phyloP scores from a whole-genome alignment of 1,140 invertebrate genomes.

The Euborellia annulipes region DNA sequence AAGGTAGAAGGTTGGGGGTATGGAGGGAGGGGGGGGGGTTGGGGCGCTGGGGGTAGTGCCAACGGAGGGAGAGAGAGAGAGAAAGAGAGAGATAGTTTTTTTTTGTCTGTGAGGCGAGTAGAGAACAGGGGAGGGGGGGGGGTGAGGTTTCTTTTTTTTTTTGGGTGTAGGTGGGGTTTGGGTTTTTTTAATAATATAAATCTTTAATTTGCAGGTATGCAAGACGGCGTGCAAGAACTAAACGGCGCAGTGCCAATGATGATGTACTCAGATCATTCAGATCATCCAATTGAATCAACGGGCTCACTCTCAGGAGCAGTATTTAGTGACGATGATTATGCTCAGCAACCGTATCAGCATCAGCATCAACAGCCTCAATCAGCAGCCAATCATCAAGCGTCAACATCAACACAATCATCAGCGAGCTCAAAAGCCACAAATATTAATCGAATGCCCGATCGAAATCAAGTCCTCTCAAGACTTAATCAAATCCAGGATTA shows the following conservation, averaged over 20 bases:
- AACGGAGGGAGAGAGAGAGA: no score
- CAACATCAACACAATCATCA: constrained; percentile 17
- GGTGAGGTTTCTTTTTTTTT: no score
- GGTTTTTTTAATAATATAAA: constrained; percentile 2
- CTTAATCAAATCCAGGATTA: constrained; percentile 44
- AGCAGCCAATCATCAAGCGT: no score
- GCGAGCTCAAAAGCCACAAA: constrained; percentile 21
- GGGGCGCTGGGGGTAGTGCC: no score
- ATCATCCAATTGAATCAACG: constrained; percentile 7
- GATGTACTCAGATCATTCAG: constrained; percentile 9
- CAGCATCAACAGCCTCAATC: constrained; percentile 23
- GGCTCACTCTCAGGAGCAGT: constrained; percentile 7
- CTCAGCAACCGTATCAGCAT: constrained; percentile 19
- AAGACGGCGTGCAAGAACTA: not conserved
- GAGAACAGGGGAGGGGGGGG: no score
- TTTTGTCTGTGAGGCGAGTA: no score
- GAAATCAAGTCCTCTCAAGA: constrained; percentile 35
- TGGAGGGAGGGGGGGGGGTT: no score
- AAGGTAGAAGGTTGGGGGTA: no score
- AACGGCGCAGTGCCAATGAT: not conserved
- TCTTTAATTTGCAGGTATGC: not conserved
- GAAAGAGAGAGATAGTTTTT: no score
- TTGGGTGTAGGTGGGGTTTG: no score
- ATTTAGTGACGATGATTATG: constrained; percentile 18
- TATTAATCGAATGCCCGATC: constrained; percentile 30